phyloP scores from a whole-genome alignment of 37 sponge, comb jelly and placozoan species.

The Axinella damicornis region DNA sequence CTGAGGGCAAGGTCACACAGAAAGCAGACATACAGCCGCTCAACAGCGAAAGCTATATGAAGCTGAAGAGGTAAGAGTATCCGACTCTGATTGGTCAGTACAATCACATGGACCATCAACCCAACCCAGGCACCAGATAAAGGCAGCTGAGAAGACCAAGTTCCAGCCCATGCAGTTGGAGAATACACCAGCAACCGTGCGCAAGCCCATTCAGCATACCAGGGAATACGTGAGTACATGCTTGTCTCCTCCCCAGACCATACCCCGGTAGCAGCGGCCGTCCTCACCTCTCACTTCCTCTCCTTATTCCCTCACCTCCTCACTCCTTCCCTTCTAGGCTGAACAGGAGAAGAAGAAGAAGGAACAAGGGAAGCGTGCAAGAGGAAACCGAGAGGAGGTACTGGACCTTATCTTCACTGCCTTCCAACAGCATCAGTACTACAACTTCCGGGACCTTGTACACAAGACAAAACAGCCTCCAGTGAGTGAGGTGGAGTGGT shows the following conservation, averaged over 20 bases:
- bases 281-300: background rate
- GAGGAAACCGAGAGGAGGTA: constrained; percentile 80
- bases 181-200: constrained; percentile 23
- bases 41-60: constrained; percentile 68
- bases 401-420: constrained; percentile 88
- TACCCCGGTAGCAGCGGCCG: background rate
- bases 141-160: constrained; percentile 73
- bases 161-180: constrained; percentile 56
- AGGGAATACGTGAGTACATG: constrained; percentile 48
- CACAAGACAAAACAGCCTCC: constrained; percentile 91
- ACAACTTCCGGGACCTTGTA: constrained; percentile 88
- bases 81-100: no score
- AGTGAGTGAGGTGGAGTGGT: constrained; percentile 42
- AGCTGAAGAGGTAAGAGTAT: constrained; percentile 83
- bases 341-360: constrained; percentile 70
- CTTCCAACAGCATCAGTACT: constrained; percentile 92
- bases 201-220: constrained; percentile 51
- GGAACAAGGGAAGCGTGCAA: constrained; percentile 80
- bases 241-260: no score
- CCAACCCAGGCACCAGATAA: constrained; percentile 69
- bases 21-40: constrained; percentile 86
- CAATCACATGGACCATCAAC: no score
- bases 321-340: constrained; percentile 4
- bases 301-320: background rate
- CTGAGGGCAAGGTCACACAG: constrained; percentile 88